A percentile compares a stretch with the other conserved stretches of the same genome.
Evolutionary conservation across 1,140 invertebrate species (phyloP).

Genomic region (Chrysoperla carnea): DNA sequence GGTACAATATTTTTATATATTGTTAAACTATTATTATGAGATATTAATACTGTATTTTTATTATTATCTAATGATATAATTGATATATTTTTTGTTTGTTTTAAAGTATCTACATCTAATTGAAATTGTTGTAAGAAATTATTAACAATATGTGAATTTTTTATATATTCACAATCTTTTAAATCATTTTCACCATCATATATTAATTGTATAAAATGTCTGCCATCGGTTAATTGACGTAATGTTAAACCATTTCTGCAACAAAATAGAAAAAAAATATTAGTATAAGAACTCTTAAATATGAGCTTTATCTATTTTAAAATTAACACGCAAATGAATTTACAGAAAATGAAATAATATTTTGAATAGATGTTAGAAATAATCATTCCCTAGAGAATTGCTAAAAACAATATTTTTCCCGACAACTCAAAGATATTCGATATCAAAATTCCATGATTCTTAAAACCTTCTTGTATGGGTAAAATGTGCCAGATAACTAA

Average conservation of each 20-base stretch:
- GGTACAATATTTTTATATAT: constrained; percentile 9
- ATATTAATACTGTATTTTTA: constrained; percentile 19
- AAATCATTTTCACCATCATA: constrained; percentile 34
- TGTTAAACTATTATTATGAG: background rate
- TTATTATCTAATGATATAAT: constrained; percentile 16
- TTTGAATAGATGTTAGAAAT: too few species aligned
- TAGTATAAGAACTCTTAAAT: too few species aligned
- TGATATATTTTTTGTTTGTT: constrained; percentile 19
- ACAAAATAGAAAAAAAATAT: constrained; percentile 16
- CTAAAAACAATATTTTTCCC: too few species aligned
- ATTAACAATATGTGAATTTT: constrained; percentile 26
- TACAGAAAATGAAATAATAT: too few species aligned
- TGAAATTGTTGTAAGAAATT: constrained; percentile 35
- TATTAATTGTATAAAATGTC: constrained; percentile 46
- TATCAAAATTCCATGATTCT: too few species aligned
- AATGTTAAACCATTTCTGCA: constrained; percentile 33
- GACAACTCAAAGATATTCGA: too few species aligned
- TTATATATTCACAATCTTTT: constrained; percentile 45
- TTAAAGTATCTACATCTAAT: constrained; percentile 29
- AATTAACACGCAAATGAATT: too few species aligned
- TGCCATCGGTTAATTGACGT: constrained; percentile 43
- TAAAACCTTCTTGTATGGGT: too few species aligned
- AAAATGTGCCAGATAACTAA: too few species aligned
- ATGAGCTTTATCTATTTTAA: too few species aligned
- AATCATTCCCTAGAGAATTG: too few species aligned